These are phyloP conservation scores for Meteorus cinctellus DNA, from an alignment of 2,888 invertebrate species.

Conservation along the genomic window DNA sequence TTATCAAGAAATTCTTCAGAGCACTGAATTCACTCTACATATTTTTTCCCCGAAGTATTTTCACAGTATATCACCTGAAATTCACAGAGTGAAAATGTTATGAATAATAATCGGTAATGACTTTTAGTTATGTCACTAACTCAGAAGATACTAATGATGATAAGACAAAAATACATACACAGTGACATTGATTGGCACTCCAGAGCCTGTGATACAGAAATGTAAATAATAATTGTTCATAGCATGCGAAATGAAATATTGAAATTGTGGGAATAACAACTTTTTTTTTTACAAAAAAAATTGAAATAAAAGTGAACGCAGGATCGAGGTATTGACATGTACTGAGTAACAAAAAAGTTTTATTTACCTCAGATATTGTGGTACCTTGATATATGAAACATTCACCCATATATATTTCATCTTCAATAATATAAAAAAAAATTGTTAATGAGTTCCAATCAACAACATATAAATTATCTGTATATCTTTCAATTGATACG, in stretches of 20 bases:
- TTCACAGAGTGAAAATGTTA: not conserved
- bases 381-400: too few relatives aligned
- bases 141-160: conserved; percentile 29
- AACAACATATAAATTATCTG: not conserved
- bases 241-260: conserved; percentile 43
- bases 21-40: not conserved
- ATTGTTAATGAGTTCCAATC: not conserved
- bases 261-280: conserved; percentile 37
- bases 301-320: conserved; percentile 51
- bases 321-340: conserved; percentile 45
- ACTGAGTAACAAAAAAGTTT: not conserved
- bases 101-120: conserved; percentile 1
- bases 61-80: not conserved
- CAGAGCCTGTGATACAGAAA: conserved; percentile 54
- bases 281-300: conserved; percentile 47
- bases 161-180: conserved; percentile 4
- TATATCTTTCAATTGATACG: not conserved
- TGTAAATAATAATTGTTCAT: conserved; percentile 64
- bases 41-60: not conserved
- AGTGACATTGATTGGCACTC: conserved; percentile 52
- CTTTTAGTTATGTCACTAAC: not conserved
- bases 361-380: not conserved
- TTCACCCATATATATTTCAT: not conserved
- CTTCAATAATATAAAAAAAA: not conserved
- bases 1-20: not conserved